Evolutionary conservation across 2,113 vertebrate species (phyloP), one percentile per base, ranked within the genome.

Genomic region (Spheniscus mendiculus): DNA sequence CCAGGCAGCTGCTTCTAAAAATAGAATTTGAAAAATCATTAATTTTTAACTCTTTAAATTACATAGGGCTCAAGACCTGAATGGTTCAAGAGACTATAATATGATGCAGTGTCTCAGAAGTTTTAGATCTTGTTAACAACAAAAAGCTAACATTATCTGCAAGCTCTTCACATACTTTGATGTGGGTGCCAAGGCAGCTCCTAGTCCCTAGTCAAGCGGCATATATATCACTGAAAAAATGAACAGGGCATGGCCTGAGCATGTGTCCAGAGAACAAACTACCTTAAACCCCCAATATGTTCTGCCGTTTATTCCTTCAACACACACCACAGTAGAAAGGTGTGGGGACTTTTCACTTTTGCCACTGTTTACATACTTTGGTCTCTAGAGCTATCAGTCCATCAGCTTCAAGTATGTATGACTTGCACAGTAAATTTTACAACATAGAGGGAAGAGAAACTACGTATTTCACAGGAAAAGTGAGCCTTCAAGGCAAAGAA

Each of bases 41-140:
- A 44, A 55, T 53, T 92, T 88, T 92, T 83, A 86, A 78, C 63
- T 93, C 44, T 50, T 34, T 27, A n/a, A 62, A 70, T 69, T 65
- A 92, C 62, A 73, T 4, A 71, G 32, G 38, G 32, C 59, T 96
- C 55, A 78, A 86, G 59, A 62, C n/a, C 29, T 2, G 5, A 80
- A 62, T 15, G n/a, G 29, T 59, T 90, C 67, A 78, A 87, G 16
- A 18, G 10, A 27, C 25, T 77, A 9, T 10, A 90, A 44, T 17
- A 59, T 3, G 26, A 89, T 11, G 15, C 11, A 77, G 34, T 11
- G 6, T 61, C 70, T 82, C 67, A 32, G 11, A 88, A 82, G 53
- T 66, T 69, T 44, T 45, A 85, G 15, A 32, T 52, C 73, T 65
- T 53, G 4, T 59, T 73, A 85, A 56, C 36, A 88, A 69, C 34